phyloP scores from a whole-genome alignment of 2,113 vertebrate species.

The Sinocyclocheilus rhinocerous region DNA sequence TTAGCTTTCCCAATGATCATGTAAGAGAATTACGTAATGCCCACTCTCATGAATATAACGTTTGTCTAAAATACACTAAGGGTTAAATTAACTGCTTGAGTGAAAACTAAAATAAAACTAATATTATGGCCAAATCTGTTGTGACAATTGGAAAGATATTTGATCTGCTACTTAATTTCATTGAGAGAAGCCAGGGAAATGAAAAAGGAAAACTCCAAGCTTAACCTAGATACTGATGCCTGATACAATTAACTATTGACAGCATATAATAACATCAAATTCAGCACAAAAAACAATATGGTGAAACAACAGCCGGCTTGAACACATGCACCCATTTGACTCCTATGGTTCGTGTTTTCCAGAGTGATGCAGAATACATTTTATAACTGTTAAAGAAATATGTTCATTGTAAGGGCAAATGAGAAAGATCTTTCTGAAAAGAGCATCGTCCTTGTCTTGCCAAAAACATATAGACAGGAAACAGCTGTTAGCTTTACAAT shows the following conservation, averaged over 20 bases:
- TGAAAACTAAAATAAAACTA: constrained; percentile 2
- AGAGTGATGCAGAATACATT: not conserved
- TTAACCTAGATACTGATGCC: not conserved
- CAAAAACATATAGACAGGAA: constrained; percentile 48
- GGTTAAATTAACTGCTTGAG: not conserved
- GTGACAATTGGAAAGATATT: constrained; percentile 9
- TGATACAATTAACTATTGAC: not conserved
- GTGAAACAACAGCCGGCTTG: too few relatives aligned
- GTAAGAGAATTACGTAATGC: constrained; percentile 2
- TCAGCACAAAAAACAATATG: not conserved
- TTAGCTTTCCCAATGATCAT: not conserved
- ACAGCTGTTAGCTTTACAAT: constrained; percentile 59
- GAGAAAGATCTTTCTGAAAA: not conserved
- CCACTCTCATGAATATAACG: not conserved
- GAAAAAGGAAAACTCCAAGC: not conserved
- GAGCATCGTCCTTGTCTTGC: constrained; percentile 25
- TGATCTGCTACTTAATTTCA: constrained; percentile 20
- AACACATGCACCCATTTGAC: too few relatives aligned
- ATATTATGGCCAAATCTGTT: not conserved
- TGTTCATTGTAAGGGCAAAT: not conserved
- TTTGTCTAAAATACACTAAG: constrained; percentile 14
- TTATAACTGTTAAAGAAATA: not conserved
- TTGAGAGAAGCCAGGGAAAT: constrained; percentile 11
- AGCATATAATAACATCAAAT: not conserved
- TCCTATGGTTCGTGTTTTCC: not conserved